phyloP scores from a whole-genome alignment of 2,888 invertebrate genomes.

The Erebia palarica region DNA sequence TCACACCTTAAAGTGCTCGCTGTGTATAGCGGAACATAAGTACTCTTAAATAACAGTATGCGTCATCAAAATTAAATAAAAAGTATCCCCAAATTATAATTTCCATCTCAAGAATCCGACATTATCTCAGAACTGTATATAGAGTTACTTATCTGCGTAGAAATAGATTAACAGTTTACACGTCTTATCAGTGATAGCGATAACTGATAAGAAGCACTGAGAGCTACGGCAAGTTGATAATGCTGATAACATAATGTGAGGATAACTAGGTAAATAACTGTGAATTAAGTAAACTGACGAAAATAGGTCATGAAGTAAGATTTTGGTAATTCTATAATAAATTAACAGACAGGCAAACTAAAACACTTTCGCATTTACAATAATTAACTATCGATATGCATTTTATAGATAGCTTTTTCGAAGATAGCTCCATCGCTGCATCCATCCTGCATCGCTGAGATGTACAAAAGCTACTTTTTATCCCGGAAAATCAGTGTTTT shows the following conservation, averaged over 20 bases:
- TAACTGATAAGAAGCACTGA: constrained; percentile 15
- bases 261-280: constrained; percentile 15
- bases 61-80: background rate
- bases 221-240: constrained; percentile 16
- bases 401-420: too few species aligned
- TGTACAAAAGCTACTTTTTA: too few species aligned
- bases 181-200: constrained; percentile 34
- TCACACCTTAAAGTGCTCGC: too few species aligned
- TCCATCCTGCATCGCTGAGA: too few species aligned
- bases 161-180: constrained; percentile 30
- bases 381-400: too few species aligned
- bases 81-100: background rate
- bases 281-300: constrained; percentile 9
- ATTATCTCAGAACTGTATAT: constrained; percentile 10
- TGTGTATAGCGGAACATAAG: too few species aligned
- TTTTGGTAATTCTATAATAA: background rate
- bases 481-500: too few species aligned
- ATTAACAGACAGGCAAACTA: too few species aligned
- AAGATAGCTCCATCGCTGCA: too few species aligned
- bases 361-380: too few species aligned
- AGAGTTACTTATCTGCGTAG: constrained; percentile 17
- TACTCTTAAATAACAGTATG: too few species aligned
- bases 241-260: constrained; percentile 9
- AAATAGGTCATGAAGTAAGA: constrained; percentile 7
- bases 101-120: constrained; percentile 26